phyloP scores from a whole-genome alignment of 1,140 invertebrate species.

The Thalassaphorura encarpata region DNA sequence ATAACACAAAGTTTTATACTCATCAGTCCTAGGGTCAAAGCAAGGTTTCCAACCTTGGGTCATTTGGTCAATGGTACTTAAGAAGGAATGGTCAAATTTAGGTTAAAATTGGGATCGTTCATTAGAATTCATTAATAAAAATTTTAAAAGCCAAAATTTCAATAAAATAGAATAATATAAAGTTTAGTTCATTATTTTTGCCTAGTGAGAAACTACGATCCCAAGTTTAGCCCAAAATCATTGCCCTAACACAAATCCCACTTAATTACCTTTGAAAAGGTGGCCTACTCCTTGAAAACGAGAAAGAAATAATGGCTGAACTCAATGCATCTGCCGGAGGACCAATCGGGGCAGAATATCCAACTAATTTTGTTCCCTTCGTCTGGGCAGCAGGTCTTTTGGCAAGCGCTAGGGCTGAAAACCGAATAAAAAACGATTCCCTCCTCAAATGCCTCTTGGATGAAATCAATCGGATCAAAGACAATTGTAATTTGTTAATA shows the following conservation, averaged over 20 bases:
- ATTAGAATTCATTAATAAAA: no score
- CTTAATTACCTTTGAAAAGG: no score
- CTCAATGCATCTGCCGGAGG: no score
- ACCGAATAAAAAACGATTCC: constrained; percentile 48
- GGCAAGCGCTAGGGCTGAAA: constrained; percentile 46
- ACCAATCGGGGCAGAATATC: constrained; percentile 43
- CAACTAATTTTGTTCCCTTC: constrained; percentile 50
- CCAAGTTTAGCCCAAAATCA: no score
- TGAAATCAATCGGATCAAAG: constrained; percentile 40
- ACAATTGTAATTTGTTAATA: constrained; percentile 42
- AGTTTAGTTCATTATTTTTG: no score
- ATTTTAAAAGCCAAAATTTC: no score
- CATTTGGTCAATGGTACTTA: constrained; percentile 44
- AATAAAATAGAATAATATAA: no score
- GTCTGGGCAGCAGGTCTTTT: constrained; percentile 49
- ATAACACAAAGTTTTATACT: constrained; percentile 38
- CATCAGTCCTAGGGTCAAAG: constrained; percentile 44
- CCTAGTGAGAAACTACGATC: no score
- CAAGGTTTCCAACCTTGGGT: constrained; percentile 45
- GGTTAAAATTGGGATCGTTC: no score
- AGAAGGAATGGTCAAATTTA: no score
- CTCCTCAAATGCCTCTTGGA: constrained; percentile 45
- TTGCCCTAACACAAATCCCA: no score
- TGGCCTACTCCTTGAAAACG: constrained; percentile 44
- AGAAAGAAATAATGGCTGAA: constrained; percentile 44